Conservation (phyloP, 2,113 vertebrate species). For the Rhynchomys soricoides region DNA sequence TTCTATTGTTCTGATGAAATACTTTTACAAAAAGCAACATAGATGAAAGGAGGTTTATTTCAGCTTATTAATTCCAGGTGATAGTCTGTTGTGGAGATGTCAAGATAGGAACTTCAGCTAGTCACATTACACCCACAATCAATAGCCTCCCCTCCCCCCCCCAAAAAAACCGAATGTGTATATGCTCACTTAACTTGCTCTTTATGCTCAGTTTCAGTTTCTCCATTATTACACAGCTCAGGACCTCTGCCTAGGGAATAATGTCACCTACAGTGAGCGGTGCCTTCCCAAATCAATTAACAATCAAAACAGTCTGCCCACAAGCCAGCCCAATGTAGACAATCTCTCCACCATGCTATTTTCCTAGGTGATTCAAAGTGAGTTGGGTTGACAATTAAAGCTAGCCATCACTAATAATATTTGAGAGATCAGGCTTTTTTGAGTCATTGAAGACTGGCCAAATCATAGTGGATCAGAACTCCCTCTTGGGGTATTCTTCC, state of each 20-base stretch:
- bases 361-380: neutral
- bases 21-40: neutral
- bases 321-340: neutral
- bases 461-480: neutral
- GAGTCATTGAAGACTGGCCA: neutral
- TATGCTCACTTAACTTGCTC: neutral
- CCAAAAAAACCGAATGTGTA: neutral
- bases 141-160: too few species aligned
- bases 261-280: neutral
- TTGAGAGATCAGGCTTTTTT: neutral
- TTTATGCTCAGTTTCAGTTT: neutral
- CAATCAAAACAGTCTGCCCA: neutral
- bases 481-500: neutral
- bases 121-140: neutral
- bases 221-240: neutral
- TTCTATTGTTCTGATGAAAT: neutral
- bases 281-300: neutral
- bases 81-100: neutral
- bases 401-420: neutral
- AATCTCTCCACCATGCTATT: neutral
- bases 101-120: neutral
- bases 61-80: neutral
- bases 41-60: neutral
- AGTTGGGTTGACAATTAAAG: neutral
- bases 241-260: neutral